Percentiles rank a stretch among this genome's conserved stretches.
phyloP scores from a whole-genome alignment of 2,797 vertebrate species.

The Siniperca obscura region DNA sequence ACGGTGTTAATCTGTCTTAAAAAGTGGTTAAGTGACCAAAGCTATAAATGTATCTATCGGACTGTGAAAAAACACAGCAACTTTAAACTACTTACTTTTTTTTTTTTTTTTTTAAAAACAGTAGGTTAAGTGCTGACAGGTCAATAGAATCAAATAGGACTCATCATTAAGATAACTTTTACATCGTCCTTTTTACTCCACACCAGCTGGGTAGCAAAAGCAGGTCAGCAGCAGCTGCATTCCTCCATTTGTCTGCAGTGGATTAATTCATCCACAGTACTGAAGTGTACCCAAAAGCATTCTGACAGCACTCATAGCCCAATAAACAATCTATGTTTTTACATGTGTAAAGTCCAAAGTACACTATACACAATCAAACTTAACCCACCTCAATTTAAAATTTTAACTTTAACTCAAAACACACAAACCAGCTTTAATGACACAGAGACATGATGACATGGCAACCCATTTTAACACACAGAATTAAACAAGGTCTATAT shows the following conservation, averaged over 20 bases:
- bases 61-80: neutral
- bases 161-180: neutral
- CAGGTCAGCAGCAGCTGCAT: neutral
- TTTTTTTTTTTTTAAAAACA: neutral
- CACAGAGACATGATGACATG: neutral
- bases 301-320: neutral
- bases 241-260: neutral
- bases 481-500: neutral
- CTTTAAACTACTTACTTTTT: neutral
- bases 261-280: neutral
- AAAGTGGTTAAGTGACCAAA: neutral
- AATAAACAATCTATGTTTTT: neutral
- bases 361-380: neutral
- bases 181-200: neutral
- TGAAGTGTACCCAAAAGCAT: neutral
- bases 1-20: neutral
- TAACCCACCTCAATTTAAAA: neutral
- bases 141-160: neutral
- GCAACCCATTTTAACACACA: neutral
- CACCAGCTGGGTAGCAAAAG: neutral
- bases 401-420: slow-evolving; percentile 9
- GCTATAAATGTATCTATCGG: neutral
- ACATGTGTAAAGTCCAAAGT: neutral
- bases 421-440: neutral
- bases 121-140: neutral